These are phyloP conservation scores for Cepaea hortensis DNA, from an alignment of 2,888 invertebrate genomes.

Conservation along the genomic window DNA sequence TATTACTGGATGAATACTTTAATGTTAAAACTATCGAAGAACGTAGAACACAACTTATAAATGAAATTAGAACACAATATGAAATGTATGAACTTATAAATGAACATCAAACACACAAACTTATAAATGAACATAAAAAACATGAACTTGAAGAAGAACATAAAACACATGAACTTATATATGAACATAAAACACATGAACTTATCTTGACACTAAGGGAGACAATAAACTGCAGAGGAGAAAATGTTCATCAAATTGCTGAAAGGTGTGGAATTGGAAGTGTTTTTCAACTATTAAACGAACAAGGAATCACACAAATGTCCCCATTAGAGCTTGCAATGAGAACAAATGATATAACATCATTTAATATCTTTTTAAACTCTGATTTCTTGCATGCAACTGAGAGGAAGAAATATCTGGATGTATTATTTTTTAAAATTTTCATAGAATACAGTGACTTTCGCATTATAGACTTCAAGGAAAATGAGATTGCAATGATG, in stretches of 20 bases:
- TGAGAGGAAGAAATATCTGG: background rate
- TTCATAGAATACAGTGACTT: background rate
- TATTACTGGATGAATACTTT: background rate
- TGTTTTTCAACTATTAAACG: too few species aligned
- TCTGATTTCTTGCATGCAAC: background rate
- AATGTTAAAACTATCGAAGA: too few species aligned
- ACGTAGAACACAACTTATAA: too few species aligned
- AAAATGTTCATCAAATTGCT: background rate
- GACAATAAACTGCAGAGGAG: background rate
- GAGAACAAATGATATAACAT: background rate
- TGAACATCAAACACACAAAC: too few species aligned
- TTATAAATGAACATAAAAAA: background rate
- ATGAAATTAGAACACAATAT: too few species aligned
- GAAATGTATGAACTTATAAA: too few species aligned
- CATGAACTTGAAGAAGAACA: background rate
- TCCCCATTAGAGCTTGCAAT: background rate
- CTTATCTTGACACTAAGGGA: background rate
- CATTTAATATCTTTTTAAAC: background rate
- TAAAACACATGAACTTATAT: background rate
- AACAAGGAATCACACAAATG: background rate
- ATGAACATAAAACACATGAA: too few species aligned
- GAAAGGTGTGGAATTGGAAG: constrained; percentile 17
- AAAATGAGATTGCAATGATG: background rate
- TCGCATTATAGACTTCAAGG: background rate
- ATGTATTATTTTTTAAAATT: background rate